These are phyloP conservation scores for Anser cygnoides DNA, from an alignment of 2,113 vertebrate genomes.

Conservation along the genomic window DNA sequence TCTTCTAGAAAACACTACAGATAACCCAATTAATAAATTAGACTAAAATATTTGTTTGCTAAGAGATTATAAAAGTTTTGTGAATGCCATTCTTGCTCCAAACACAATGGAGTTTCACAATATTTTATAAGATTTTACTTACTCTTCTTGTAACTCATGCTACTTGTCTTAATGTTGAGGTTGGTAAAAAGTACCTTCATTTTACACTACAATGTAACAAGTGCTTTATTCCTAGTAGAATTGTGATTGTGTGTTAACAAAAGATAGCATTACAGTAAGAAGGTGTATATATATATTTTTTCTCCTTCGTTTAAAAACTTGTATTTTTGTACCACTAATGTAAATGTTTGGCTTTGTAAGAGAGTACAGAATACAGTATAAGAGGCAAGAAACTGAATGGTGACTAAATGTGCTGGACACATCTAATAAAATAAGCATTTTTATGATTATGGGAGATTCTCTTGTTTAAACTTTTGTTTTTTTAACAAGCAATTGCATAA, in stretches of 20 bases:
- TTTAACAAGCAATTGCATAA: neutral
- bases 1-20: neutral
- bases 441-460: slow-evolving; percentile 7
- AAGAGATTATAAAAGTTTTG: neutral
- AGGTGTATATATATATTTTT: slow-evolving; percentile 1
- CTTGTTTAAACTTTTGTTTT: neutral
- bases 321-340: slow-evolving; percentile 65
- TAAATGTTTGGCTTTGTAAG: slow-evolving; percentile 53
- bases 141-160: neutral
- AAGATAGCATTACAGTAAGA: slow-evolving; percentile 23
- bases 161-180: neutral
- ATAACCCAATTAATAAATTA: neutral
- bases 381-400: slow-evolving; percentile 34
- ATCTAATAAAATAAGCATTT: slow-evolving; percentile 71
- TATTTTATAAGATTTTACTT: neutral
- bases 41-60: neutral
- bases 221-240: slow-evolving; percentile 51
- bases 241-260: slow-evolving; percentile 19
- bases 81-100: neutral
- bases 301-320: slow-evolving; percentile 30
- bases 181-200: slow-evolving; percentile 25
- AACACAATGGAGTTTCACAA: neutral
- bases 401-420: slow-evolving; percentile 70
- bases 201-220: slow-evolving; percentile 19
- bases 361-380: slow-evolving; percentile 21